These are phyloP conservation scores for Noctilio leporinus DNA, from an alignment of 2,113 vertebrate genomes.

Conservation along the genomic window DNA sequence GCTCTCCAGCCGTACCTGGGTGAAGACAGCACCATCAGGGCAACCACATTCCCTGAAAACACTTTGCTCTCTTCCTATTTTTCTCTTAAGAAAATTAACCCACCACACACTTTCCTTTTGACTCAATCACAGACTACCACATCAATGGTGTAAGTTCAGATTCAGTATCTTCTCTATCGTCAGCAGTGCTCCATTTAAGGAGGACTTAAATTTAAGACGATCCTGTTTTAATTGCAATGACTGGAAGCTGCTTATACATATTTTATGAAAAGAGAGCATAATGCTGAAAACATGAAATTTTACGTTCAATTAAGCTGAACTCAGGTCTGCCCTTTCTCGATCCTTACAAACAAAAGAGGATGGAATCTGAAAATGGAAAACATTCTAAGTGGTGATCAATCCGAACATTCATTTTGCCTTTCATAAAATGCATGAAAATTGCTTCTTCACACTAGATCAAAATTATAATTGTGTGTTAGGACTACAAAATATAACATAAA, in stretches of 20 bases:
- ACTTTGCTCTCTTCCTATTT: neutral
- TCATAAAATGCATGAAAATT: conserved; percentile 43
- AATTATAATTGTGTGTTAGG: conserved; percentile 11
- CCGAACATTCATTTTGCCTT: conserved; percentile 30
- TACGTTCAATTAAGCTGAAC: conserved; percentile 52
- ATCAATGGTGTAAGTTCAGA: neutral
- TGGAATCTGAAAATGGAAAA: conserved; percentile 25
- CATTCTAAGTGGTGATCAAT: neutral
- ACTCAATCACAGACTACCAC: neutral
- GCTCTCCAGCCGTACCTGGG: conserved; percentile 90
- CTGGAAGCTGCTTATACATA: conserved; percentile 50
- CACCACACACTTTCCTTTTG: neutral
- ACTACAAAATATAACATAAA: neutral
- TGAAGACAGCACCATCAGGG: neutral
- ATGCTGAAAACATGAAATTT: conserved; percentile 30
- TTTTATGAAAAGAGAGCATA: conserved; percentile 59
- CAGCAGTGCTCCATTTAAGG: neutral
- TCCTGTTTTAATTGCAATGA: conserved; percentile 35
- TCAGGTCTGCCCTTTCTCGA: neutral
- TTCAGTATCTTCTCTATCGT: neutral
- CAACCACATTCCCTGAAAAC: neutral
- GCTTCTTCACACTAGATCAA: conserved; percentile 8
- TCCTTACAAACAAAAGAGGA: conserved; percentile 23
- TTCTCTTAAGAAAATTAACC: neutral
- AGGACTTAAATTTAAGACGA: conserved; percentile 20